Conservation (phyloP, 2,888 invertebrate species). For the Aporophyla nigra region DNA sequence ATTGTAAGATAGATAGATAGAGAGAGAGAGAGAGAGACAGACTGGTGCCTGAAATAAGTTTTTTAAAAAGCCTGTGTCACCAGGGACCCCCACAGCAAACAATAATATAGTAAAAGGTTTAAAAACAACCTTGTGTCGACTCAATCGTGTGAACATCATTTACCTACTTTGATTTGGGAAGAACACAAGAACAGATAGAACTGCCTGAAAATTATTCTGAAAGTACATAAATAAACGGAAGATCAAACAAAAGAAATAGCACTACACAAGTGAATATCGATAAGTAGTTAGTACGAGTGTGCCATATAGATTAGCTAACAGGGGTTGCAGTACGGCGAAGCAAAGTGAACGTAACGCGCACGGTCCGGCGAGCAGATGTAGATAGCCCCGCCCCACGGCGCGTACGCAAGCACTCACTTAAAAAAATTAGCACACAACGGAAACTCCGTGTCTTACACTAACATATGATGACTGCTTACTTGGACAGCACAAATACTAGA, state of each 20-base stretch:
- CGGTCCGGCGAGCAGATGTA: constrained; percentile 86
- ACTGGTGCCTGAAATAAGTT: too few species aligned
- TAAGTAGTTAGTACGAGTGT: constrained; percentile 55
- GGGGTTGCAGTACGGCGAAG: constrained; percentile 76
- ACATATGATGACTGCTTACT: constrained; percentile 68
- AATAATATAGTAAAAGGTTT: too few species aligned
- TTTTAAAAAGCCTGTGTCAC: too few species aligned
- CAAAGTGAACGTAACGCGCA: constrained; percentile 87
- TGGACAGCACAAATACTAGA: constrained; percentile 42
- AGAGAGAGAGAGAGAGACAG: too few species aligned
- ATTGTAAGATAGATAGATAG: too few species aligned
- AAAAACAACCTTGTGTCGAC: too few species aligned
- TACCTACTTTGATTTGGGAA: too few species aligned
- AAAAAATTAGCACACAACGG: constrained; percentile 90
- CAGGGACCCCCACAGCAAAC: too few species aligned
- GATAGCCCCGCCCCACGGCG: constrained; percentile 77
- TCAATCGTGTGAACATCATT: too few species aligned
- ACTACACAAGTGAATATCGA: constrained; percentile 30
- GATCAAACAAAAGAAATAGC: not conserved
- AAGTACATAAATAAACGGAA: not conserved
- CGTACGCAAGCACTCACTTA: constrained; percentile 82
- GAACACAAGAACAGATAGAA: not conserved
- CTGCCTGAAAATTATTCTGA: not conserved
- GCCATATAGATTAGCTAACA: constrained; percentile 78
- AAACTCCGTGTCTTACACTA: constrained; percentile 75